Base-by-base conservation (phyloP, 2,113 vertebrate species). In the Zootoca vivipara region DNA sequence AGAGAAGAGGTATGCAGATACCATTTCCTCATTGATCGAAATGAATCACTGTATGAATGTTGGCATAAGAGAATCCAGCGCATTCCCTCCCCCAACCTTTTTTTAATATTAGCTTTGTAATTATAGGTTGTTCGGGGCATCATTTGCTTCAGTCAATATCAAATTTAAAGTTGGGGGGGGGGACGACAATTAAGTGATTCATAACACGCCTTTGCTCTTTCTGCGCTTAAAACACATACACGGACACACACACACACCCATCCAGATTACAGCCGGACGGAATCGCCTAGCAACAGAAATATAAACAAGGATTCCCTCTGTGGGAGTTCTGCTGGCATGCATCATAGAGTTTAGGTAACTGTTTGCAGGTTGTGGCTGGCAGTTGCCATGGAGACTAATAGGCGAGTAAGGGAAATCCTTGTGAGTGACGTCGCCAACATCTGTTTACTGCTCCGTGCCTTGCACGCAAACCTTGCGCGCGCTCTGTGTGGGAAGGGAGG, bases 321-420 rank as follows among this genome's bases (percentile, higher is more conserved):
- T 91, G 93, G 96, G 94, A 96, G 94, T 94, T 96, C 78, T 87
- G 93, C 90, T 95, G 93, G 93, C 91, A 92, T 93, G 88, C 24
- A 5, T 90, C 89, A 96, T 94, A 87, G 93, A 86, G 90, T 93
- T 82, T 30, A 89, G 86, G 91, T 95, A 95, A 92, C 91, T 98
- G 96, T 96, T 97, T 98, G 95, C 96, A 95, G 91, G 93, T 91
- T 96, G 93, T 96, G 94, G 94, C 96, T 96, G 94, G 89, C 65
- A 93, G 96, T 98, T 95, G 89, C 95, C 90, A 58, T 83, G 95
- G 95, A 90, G 89, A 98, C 96, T 82, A 81, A 87, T 92, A 96
- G 91, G 89, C 86, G 70, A 65, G 78, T 82, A 90, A 96, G 95
- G 97, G 96, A 96, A 97, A 90, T 89, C 95, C 95, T 96, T 88